phyloP scores from a whole-genome alignment of 2,113 vertebrate species.

The Muscicapa adusta region DNA sequence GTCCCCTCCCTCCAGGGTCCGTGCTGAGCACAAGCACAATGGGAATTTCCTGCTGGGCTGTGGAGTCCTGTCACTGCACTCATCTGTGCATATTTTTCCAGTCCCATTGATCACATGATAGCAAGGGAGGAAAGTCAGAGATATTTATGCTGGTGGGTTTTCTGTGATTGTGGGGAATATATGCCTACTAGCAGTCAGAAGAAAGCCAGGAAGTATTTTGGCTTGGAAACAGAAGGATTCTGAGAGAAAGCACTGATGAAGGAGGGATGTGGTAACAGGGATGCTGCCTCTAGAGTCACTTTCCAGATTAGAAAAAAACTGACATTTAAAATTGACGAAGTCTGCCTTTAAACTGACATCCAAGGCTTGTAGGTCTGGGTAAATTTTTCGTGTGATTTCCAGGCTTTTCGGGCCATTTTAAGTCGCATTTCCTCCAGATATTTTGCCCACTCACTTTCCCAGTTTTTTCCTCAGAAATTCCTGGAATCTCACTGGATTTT shows the following conservation, averaged over 20 bases:
- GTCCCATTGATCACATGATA: neutral
- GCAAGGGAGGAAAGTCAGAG: neutral
- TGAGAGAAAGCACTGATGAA: neutral
- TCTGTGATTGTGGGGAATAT: neutral
- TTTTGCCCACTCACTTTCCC: too few species aligned
- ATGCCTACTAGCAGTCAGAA: neutral
- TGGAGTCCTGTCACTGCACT: neutral
- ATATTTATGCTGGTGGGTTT: neutral
- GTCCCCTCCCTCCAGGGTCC: neutral
- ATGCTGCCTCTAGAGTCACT: neutral
- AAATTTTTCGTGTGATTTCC: too few species aligned
- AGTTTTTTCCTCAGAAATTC: too few species aligned
- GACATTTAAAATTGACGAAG: neutral
- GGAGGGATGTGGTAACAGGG: neutral
- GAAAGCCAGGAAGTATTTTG: neutral
- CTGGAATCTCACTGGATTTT: too few species aligned
- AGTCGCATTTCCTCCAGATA: too few species aligned
- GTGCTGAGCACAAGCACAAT: accelerated
- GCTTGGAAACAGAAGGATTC: neutral
- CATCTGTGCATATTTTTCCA: neutral
- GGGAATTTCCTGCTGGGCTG: neutral
- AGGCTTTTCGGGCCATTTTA: too few species aligned
- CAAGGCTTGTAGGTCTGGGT: neutral
- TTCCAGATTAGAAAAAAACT: neutral
- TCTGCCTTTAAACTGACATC: neutral